These are phyloP conservation scores for Fringilla coelebs DNA, from an alignment of 2,797 vertebrate species.

Conservation along the genomic window DNA sequence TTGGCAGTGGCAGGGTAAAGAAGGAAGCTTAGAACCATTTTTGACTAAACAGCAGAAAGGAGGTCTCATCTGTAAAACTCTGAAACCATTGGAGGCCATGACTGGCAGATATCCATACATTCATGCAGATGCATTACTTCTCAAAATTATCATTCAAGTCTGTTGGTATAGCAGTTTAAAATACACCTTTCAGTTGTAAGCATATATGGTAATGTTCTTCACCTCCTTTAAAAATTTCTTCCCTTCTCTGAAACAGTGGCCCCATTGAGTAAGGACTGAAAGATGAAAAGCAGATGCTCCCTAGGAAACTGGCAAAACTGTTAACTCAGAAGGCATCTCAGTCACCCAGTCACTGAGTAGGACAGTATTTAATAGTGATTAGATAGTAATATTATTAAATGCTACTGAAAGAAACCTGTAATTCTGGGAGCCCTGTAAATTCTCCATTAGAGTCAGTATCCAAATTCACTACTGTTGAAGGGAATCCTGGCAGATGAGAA, in stretches of 20 bases:
- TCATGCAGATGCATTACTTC: neutral
- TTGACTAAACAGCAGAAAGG: neutral
- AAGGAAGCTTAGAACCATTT: neutral
- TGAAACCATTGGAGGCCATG: neutral
- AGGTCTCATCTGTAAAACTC: neutral
- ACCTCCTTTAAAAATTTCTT: neutral
- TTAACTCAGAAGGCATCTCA: neutral
- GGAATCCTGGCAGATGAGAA: neutral
- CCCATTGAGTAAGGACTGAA: neutral
- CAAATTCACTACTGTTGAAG: neutral
- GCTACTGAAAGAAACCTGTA: neutral
- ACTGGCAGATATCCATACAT: neutral
- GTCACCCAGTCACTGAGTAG: neutral
- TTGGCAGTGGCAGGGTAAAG: neutral
- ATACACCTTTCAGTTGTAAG: neutral
- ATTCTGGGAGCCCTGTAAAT: neutral
- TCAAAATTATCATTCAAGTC: neutral
- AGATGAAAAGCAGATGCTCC: slow-evolving; percentile 21
- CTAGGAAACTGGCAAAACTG: neutral
- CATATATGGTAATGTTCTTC: neutral
- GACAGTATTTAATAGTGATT: neutral
- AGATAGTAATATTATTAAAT: slow-evolving; percentile 24
- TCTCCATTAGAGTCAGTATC: neutral
- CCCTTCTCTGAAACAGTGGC: neutral
- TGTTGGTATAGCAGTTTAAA: neutral